A percentile compares a stretch with the other conserved stretches of the same genome.
phyloP scores from a whole-genome alignment of 2,113 vertebrate genomes.

The Callocephalon fimbriatum region DNA sequence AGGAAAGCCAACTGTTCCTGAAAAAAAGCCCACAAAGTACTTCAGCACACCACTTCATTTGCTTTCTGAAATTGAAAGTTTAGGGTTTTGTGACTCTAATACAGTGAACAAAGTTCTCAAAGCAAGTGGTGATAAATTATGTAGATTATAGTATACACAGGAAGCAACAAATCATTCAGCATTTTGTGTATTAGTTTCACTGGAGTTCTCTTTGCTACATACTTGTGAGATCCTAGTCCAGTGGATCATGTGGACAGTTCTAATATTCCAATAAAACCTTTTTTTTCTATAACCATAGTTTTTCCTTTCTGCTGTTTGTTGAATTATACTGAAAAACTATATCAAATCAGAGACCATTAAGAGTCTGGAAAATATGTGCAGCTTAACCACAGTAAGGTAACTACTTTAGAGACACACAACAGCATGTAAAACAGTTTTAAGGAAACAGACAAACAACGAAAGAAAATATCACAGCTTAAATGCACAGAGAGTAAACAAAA shows the following conservation, averaged over 20 bases:
- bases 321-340: neutral
- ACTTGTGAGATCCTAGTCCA: neutral
- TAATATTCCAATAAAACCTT: neutral
- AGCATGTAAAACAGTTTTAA: neutral
- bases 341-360: neutral
- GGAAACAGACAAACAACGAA: neutral
- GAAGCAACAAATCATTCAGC: neutral
- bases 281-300: neutral
- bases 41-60: neutral
- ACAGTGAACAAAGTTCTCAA: neutral
- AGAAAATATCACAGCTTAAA: neutral
- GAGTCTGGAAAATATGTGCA: neutral
- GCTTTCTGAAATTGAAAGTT: neutral
- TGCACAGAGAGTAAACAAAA: neutral
- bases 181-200: neutral
- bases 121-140: neutral
- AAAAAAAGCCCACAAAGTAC: neutral
- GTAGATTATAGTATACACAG: neutral
- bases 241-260: neutral
- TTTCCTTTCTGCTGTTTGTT: neutral
- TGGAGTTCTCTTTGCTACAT: neutral
- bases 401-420: neutral
- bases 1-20: neutral
- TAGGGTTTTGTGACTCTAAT: neutral
- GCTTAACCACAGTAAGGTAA: neutral